Conservation (phyloP, 2,797 vertebrate species). For the Pseudocheirus occidentalis region DNA sequence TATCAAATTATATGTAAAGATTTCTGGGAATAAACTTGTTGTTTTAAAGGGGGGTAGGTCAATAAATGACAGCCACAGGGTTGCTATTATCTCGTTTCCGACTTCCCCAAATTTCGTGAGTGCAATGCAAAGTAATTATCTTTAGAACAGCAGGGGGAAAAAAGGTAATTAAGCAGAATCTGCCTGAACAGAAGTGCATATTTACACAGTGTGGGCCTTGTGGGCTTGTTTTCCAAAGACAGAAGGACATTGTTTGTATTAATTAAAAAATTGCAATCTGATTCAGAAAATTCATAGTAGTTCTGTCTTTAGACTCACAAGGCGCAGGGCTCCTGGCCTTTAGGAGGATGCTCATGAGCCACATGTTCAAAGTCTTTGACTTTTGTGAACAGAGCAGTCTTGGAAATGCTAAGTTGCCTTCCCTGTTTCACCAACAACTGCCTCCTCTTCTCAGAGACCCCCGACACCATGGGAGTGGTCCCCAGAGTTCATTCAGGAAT, state of each 20-base stretch:
- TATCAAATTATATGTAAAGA: neutral
- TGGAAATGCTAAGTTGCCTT: neutral
- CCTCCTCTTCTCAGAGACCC: neutral
- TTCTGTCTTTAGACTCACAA: neutral
- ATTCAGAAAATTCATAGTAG: constrained; percentile 47
- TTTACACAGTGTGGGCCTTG: constrained; percentile 62
- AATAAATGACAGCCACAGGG: accelerated
- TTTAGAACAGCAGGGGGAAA: constrained; percentile 38
- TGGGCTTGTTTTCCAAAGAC: constrained; percentile 59
- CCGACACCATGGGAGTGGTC: neutral
- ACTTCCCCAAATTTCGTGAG: constrained; percentile 40
- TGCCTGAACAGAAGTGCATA: constrained; percentile 58
- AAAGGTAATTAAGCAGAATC: constrained; percentile 70
- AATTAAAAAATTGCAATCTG: constrained; percentile 52
- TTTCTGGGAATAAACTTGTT: constrained; percentile 15
- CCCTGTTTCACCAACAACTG: neutral
- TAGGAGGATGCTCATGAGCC: neutral
- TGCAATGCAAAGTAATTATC: constrained; percentile 60
- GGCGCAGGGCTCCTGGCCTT: neutral
- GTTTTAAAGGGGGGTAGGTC: neutral
- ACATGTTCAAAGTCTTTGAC: neutral
- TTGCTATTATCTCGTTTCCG: constrained; percentile 34
- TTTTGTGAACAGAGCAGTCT: constrained; percentile 1
- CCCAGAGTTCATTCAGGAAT: neutral
- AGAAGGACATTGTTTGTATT: constrained; percentile 68